These are phyloP conservation scores for Ecdyonurus torrentis DNA, from an alignment of 2,888 invertebrate genomes.

Conservation along the genomic window DNA sequence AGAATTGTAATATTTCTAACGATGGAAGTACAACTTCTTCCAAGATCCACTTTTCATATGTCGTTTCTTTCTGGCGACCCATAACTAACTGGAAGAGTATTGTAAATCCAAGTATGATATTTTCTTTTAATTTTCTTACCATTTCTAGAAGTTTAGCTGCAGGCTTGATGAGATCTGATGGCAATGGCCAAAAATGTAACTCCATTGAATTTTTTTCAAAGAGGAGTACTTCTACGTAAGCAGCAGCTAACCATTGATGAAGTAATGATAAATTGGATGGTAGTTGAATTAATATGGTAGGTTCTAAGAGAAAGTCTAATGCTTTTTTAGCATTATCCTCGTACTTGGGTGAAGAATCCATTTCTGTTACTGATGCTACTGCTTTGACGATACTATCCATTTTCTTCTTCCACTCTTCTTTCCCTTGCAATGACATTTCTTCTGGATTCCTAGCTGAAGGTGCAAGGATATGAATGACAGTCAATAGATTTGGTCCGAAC, in stretches of 20 bases:
- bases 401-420: neutral
- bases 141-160: neutral
- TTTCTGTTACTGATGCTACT: no score
- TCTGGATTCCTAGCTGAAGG: neutral
- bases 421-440: neutral
- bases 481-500: no score
- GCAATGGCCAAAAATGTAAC: neutral
- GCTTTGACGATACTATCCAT: no score
- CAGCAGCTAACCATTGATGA: neutral
- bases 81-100: neutral
- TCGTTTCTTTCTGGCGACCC: neutral
- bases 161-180: neutral
- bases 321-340: neutral
- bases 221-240: neutral
- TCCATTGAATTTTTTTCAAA: neutral
- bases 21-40: neutral
- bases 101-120: neutral
- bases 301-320: neutral
- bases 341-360: neutral
- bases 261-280: neutral
- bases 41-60: neutral
- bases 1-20: neutral
- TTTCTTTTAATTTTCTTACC: neutral
- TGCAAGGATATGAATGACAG: no score
- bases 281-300: neutral